These are phyloP conservation scores for Neostethus bicornis DNA, from an alignment of 2,797 vertebrate species.

Conservation along the genomic window DNA sequence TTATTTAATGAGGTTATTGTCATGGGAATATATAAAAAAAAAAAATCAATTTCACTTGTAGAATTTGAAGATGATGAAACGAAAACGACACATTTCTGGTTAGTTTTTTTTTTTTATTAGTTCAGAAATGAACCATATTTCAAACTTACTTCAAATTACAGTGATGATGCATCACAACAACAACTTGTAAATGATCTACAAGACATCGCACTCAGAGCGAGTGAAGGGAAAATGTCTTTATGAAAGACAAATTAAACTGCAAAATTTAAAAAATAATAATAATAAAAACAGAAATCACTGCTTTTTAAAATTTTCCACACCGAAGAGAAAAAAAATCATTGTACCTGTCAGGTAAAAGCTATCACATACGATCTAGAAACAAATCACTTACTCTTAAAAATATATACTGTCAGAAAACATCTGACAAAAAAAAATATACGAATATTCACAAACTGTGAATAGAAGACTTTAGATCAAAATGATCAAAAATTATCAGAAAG, in stretches of 20 bases:
- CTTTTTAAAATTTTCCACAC: background rate
- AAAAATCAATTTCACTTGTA: no score
- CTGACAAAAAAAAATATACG: no score
- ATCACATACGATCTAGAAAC: conserved; percentile 16
- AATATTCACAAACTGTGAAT: background rate
- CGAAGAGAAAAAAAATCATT: background rate
- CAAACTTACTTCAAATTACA: conserved; percentile 4
- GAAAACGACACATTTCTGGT: no score
- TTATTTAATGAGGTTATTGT: no score
- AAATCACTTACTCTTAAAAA: conserved; percentile 23
- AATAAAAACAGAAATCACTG: conserved; percentile 5
- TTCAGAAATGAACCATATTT: conserved; percentile 3
- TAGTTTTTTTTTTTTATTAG: conserved; percentile 15
- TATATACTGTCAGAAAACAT: background rate
- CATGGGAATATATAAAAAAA: no score
- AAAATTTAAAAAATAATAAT: no score
- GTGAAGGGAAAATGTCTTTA: conserved; percentile 35
- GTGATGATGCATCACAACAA: conserved; percentile 52
- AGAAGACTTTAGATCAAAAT: conserved; percentile 4
- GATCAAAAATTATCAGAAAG: conserved; percentile 1
- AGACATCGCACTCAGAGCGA: conserved; percentile 43
- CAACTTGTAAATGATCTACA: conserved; percentile 42
- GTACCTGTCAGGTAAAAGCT: background rate
- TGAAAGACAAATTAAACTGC: no score
- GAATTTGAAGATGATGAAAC: no score